These are phyloP conservation scores for Listronotus oregonensis DNA, from an alignment of 1,140 invertebrate genomes.

Conservation along the genomic window DNA sequence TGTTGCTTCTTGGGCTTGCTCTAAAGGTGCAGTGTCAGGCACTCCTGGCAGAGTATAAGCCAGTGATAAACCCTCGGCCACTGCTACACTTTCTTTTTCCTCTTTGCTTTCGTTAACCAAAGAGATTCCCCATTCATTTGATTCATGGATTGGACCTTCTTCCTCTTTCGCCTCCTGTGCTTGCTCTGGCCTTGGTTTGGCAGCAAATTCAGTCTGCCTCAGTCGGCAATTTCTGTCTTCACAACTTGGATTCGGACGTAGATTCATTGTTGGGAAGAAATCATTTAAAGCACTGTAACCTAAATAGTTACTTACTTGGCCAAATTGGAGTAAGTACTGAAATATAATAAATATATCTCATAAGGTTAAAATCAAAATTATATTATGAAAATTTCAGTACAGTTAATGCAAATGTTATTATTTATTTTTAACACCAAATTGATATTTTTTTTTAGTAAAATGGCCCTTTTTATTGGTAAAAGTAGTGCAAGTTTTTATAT, in stretches of 20 bases:
- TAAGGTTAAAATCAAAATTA: too few relatives aligned
- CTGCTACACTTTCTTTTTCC: slow-evolving; percentile 56
- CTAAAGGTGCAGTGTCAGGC: slow-evolving; percentile 38
- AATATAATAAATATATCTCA: slow-evolving; percentile 6
- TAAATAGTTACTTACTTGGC: slow-evolving; percentile 83
- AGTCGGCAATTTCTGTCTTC: slow-evolving; percentile 80
- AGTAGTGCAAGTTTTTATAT: too few relatives aligned
- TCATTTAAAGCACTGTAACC: slow-evolving; percentile 97
- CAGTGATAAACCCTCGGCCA: slow-evolving; percentile 66
- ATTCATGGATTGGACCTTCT: slow-evolving; percentile 74
- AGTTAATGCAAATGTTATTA: too few relatives aligned
- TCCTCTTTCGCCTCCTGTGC: slow-evolving; percentile 65
- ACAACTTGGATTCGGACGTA: slow-evolving; percentile 92
- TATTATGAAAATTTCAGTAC: too few relatives aligned
- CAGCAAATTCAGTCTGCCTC: slow-evolving; percentile 73
- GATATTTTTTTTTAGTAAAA: too few relatives aligned
- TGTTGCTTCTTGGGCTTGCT: slow-evolving; percentile 48
- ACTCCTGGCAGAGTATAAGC: slow-evolving; percentile 69
- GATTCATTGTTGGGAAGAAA: slow-evolving; percentile 92
- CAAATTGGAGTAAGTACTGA: slow-evolving; percentile 74
- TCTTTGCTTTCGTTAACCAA: slow-evolving; percentile 71
- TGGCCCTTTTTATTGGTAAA: too few relatives aligned
- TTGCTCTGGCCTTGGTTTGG: slow-evolving; percentile 59
- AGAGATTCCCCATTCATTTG: slow-evolving; percentile 89
- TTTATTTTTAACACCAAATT: too few relatives aligned